These are phyloP conservation scores for Eurytoma californica DNA, from an alignment of 2,888 invertebrate species.

Conservation along the genomic window DNA sequence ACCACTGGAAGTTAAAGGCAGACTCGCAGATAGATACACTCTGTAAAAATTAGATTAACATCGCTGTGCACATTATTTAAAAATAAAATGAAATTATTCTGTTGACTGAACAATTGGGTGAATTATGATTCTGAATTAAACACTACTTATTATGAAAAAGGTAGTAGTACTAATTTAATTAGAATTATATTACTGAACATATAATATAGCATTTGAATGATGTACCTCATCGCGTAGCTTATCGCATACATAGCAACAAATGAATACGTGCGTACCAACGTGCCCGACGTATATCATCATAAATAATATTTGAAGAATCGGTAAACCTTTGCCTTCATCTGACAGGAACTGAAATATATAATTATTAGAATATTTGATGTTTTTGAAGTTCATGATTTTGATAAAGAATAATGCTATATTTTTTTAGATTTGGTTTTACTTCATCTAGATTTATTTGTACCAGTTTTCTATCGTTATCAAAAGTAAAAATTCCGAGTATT, in stretches of 20 bases:
- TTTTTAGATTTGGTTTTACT: no score
- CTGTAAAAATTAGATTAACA: conserved; percentile 30
- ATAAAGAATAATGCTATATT: not conserved
- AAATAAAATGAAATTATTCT: not conserved
- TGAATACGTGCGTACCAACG: conserved; percentile 41
- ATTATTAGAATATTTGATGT: not conserved
- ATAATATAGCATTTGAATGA: not conserved
- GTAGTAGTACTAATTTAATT: no score
- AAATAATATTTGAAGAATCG: conserved; percentile 42
- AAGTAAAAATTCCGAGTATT: no score
- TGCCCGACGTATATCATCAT: conserved; percentile 43
- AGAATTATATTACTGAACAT: not conserved
- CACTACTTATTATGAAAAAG: not conserved
- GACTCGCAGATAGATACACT: conserved; percentile 51
- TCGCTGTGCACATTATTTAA: not conserved
- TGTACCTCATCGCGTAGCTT: conserved; percentile 45
- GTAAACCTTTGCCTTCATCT: not conserved
- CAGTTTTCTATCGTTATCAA: no score
- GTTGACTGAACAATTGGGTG: not conserved
- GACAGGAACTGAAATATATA: conserved; percentile 32
- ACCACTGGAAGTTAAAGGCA: conserved; percentile 55
- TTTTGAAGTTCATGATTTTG: not conserved
- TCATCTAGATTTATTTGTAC: no score
- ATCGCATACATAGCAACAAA: conserved; percentile 50
- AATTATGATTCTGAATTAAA: not conserved